Evolutionary conservation across 1,140 invertebrate genomes (phyloP), one percentile per base, ranked within the genome.

Genomic region (Drosophila paulistorum): DNA sequence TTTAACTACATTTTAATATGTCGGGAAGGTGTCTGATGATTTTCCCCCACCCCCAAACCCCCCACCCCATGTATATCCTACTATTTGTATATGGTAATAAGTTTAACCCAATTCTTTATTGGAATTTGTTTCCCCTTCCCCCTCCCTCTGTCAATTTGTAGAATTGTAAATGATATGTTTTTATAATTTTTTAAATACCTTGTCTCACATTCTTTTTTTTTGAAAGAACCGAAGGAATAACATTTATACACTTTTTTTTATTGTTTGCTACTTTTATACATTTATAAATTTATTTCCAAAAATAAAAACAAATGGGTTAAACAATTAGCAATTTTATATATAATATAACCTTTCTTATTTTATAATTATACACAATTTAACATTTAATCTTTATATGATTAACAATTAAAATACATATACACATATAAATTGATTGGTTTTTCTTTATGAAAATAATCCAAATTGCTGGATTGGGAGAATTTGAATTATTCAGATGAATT

Each of bases 371-470:
- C 45, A 51, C 20, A 23, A 51, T 9, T 51, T 51, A 23, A 51
- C 20, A 20, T 51, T 20, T 51, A 51, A 51, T 51, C 45, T 51
- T 23, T 23, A 51, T 23, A 51, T 51, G 45, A 51, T 51, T 51
- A 51, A 51, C 45, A 51, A 51, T 51, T 20, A 51, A 51, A 51
- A 51, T 51, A 51, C 45, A 51, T 51, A 51, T 51, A 51, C 45
- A 51, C 7, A 51, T 20, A 51, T 23, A 51, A 30, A 39, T 39
- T 39, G 10, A 39, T 10, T 45, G 42, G 42, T 9, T 45, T 45
- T n/a, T 6, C 7, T 35, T 6, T 42, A 42, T n/a, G 5, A 0
- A 45, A 17, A 26, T 26, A 5, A 26, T 26, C 3, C 26, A 23
- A 23, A 23, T 23, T 2, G 20, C 1, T 23, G 2, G 20, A 23